Conservation (phyloP, 2,888 invertebrate species). For the Brenthis daphne region DNA sequence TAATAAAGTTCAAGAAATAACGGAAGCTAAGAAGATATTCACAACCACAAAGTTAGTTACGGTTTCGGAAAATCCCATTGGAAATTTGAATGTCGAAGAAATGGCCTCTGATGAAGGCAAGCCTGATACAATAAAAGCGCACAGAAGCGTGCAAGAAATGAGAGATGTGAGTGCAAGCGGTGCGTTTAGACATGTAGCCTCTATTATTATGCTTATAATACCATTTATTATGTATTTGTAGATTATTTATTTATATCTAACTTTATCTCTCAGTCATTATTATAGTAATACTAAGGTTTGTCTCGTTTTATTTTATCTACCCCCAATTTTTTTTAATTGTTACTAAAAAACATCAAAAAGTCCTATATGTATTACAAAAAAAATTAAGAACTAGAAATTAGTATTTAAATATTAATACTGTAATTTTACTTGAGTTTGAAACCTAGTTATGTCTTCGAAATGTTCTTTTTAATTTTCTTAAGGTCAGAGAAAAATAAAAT, state of each 20-base stretch:
- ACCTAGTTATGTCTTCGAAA: no score
- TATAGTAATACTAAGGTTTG: conserved; percentile 53
- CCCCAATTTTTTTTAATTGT: background rate
- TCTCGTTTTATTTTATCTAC: conserved; percentile 34
- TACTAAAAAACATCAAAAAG: no score
- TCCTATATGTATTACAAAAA: no score
- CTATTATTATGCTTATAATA: conserved; percentile 45
- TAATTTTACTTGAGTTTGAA: no score
- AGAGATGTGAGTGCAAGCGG: conserved; percentile 44
- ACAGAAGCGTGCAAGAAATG: conserved; percentile 57
- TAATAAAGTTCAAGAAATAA: conserved; percentile 16
- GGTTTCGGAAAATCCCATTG: conserved; percentile 68
- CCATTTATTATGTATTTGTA: conserved; percentile 47
- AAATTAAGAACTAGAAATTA: no score
- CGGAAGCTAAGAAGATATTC: conserved; percentile 46
- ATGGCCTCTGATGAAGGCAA: conserved; percentile 75
- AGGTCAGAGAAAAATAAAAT: no score
- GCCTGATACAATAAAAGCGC: conserved; percentile 65
- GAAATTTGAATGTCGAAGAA: conserved; percentile 55
- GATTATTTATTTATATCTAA: conserved; percentile 44
- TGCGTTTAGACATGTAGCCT: conserved; percentile 47
- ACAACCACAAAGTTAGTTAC: conserved; percentile 70
- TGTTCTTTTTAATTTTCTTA: no score
- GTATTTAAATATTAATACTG: no score
- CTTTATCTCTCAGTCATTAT: conserved; percentile 74